These are phyloP conservation scores for Caenorhabditis japonica DNA, from an alignment of 2,888 invertebrate species.

Conservation along the genomic window DNA sequence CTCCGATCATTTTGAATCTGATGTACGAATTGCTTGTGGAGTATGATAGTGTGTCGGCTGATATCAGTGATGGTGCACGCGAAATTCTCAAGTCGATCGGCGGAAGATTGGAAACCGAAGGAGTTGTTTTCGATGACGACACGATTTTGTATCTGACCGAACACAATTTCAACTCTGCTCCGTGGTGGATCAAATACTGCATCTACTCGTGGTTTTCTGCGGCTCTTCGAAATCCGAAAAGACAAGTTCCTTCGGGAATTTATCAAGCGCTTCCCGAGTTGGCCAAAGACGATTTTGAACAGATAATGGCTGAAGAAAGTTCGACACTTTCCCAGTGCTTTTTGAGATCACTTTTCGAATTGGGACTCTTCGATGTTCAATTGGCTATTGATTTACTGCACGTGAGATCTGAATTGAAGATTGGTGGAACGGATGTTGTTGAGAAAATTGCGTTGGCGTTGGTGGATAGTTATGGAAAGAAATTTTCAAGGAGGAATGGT, in stretches of 20 bases:
- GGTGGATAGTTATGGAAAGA: conserved; percentile 44
- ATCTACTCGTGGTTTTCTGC: conserved; percentile 18
- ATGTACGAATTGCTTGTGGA: conserved; percentile 27
- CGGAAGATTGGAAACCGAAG: conserved; percentile 5
- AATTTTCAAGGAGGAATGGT: conserved; percentile 15
- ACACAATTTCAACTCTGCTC: conserved; percentile 13
- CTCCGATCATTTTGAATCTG: conserved; percentile 10
- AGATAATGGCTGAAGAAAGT: conserved; percentile 15
- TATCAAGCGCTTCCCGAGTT: conserved; percentile 21
- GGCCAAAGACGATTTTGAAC: conserved; percentile 23
- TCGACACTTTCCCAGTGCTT: conserved; percentile 25
- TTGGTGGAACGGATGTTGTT: conserved; percentile 11
- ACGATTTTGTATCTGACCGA: not conserved
- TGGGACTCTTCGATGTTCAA: conserved; percentile 43
- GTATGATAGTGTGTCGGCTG: conserved; percentile 24
- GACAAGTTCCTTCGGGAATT: conserved; percentile 44
- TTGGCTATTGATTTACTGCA: conserved; percentile 21
- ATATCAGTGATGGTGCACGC: conserved; percentile 20
- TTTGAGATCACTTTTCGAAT: conserved; percentile 37
- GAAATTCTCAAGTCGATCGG: conserved; percentile 39
- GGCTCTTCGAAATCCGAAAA: conserved; percentile 4
- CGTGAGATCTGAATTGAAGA: conserved; percentile 1
- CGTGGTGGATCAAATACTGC: conserved; percentile 49
- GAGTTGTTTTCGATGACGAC: conserved; percentile 7
- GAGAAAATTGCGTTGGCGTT: conserved; percentile 38